A percentile compares a stretch with the other conserved stretches of the same genome.
These are phyloP conservation scores for Heliconius cydno DNA, from an alignment of 2,888 invertebrate genomes.

Conservation along the genomic window DNA sequence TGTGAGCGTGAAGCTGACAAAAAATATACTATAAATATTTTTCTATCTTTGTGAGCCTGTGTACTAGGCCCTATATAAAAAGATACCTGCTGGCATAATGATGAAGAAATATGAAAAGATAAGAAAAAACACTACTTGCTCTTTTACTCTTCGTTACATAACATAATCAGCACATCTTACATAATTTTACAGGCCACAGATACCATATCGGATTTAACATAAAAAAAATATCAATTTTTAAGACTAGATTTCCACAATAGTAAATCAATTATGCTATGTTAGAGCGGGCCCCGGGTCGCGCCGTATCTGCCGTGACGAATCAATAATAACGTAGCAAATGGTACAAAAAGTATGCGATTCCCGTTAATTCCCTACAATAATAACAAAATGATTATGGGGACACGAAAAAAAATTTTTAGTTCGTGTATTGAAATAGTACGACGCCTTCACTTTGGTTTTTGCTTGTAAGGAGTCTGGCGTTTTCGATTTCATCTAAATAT, in stretches of 20 bases:
- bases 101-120: neutral
- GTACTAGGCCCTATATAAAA: neutral
- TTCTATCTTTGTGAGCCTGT: neutral
- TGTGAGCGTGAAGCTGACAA: no score
- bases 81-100: neutral
- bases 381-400: conserved; percentile 49
- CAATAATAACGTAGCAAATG: conserved; percentile 61
- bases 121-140: neutral
- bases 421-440: conserved; percentile 22
- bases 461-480: neutral
- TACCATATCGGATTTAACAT: neutral
- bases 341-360: conserved; percentile 54
- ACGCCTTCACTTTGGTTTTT: neutral
- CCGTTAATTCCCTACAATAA: conserved; percentile 58
- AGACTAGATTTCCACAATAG: conserved; percentile 22
- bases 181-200: conserved; percentile 8
- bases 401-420: conserved; percentile 35
- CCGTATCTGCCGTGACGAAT: conserved; percentile 40
- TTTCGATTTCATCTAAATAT: conserved; percentile 8
- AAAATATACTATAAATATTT: neutral
- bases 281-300: conserved; percentile 31
- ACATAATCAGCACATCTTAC: neutral
- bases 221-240: conserved; percentile 13
- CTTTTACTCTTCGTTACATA: neutral
- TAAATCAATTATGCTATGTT: conserved; percentile 39